Base-by-base conservation (phyloP, 2,797 vertebrate species). In the Eleutherodactylus coqui region DNA sequence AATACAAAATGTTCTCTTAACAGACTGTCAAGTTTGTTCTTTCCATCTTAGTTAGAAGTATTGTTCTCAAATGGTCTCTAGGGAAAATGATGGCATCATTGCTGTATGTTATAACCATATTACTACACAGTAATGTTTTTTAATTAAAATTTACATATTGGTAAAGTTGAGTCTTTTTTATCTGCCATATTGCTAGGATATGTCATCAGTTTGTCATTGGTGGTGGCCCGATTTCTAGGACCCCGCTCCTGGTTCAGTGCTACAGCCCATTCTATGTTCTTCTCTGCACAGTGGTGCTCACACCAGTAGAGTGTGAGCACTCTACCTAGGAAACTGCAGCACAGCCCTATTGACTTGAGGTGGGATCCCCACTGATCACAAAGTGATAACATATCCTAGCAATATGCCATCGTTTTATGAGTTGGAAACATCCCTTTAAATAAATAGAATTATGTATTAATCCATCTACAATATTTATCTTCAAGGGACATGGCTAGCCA, bases 1-100 rank as follows among this genome's bases (percentile, higher is more conserved):
- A 21, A 70, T 32, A 82, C 47, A 55, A 78, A 78, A 27, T 83
- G 81, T 83, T 83, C 81, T 27, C n/a, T 64, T 64, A n/a, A 32
- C 58, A 62, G 4, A n/a, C 19, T 43, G 69, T 16, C 69, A 80
- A 47, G 34, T 78, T 78, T 78, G 10, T 49, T 38, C 5, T 55
- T 58, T 58, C 34, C 29, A 27, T 13, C 7, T 78, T 78, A 9
- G 34, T 58, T 16, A 14, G 16, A 27, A 41, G 47, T 14, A 6
- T 78, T 41, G 24, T 78, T 60, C 6, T 29, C 1, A 41, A 77
- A 10, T 16, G 49, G 5, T 38, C 5, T 77, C 17, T 77, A 1
- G 6, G 21, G 51, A 32, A 10, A 55, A 36, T 24, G 5, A 14
- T 36, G 17, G 13, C 17, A 53, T 38, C 3, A 38, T 55, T n/a